Base-by-base conservation (phyloP, 1,140 invertebrate genomes). In the Gonioctena quinquepunctata region DNA sequence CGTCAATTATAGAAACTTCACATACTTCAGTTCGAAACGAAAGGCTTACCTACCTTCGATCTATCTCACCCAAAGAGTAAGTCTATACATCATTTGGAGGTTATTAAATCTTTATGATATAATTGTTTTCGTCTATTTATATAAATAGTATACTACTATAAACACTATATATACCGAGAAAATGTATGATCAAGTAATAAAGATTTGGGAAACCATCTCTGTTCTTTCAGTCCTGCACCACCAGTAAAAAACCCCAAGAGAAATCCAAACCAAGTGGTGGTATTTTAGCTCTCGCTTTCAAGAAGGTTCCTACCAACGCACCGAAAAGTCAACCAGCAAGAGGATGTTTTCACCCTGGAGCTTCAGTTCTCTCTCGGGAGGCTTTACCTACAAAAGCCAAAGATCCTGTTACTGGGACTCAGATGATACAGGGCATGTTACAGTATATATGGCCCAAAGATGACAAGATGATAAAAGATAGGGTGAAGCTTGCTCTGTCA, bases 391-490 rank as follows among this genome's bases (percentile, higher is more conserved):
- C 90, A 67, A 82, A 80, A 49, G 85, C 85, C 28, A 87, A 86
- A 68, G 80, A 87, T 49, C 62, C 80, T 49, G 90, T 97, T 18
- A 90, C 89, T 2, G 89, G 89, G 18, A 82, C 83, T 72, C 90
- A 97, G 75, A 97, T 99, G 91, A 79, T 98, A 1, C 88, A 88
- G 73, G 90, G 91, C 54, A 96, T 99, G 93, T 81, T 96, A 74
- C 86, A 88, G 49, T 97, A 99, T 86, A 93, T 99, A 68, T 99
- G 98, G 98, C 98, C 98, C 25, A 93, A 93, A 89, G 92, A 96
- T 83, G 92, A 97, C 81, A 82, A 87, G 69, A 86, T 88, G 70
- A 93, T 97, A 66, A 88, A 90, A 76, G 88, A 90, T 57, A 88
- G 96, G 71, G 98, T 99, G 13, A 88, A 94, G 77, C 77, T 96